Evolutionary conservation across 2,113 vertebrate genomes (phyloP).

Genomic region (Rallus limicola): DNA sequence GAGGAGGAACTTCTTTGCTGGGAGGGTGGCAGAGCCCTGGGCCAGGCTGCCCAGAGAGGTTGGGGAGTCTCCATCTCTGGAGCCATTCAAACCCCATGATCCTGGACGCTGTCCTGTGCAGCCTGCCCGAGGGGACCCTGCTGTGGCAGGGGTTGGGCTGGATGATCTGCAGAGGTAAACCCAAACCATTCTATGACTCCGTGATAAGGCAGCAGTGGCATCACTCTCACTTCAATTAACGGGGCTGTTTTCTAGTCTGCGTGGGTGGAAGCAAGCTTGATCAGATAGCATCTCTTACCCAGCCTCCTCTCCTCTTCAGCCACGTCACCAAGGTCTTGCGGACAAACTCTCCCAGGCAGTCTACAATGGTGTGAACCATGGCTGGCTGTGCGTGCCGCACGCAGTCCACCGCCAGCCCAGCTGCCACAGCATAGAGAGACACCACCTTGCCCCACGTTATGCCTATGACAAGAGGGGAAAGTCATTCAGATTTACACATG

Average conservation of each 20-base stretch:
- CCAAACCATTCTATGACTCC: no score
- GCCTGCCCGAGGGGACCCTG: no score
- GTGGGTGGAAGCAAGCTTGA: neutral
- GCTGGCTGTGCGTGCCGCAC: constrained; percentile 90
- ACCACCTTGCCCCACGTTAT: constrained; percentile 98
- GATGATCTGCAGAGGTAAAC: no score
- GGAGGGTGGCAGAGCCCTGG: no score
- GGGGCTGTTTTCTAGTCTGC: neutral
- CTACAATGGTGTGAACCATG: constrained; percentile 91
- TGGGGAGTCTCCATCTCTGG: no score
- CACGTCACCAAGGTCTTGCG: constrained; percentile 89
- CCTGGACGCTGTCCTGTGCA: no score
- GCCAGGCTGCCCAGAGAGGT: no score
- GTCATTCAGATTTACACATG: neutral
- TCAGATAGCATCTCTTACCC: constrained; percentile 82
- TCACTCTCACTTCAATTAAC: neutral
- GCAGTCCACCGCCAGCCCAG: constrained; percentile 91
- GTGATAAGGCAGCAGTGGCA: neutral
- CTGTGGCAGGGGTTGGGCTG: no score
- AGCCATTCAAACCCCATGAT: no score
- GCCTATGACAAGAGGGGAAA: constrained; percentile 71
- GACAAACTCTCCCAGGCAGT: constrained; percentile 97
- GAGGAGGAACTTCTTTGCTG: no score
- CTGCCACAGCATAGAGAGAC: constrained; percentile 91
- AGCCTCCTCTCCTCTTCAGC: constrained; percentile 91